These are phyloP conservation scores for Paracyclopina nana DNA, from an alignment of 1,140 invertebrate genomes.

Conservation along the genomic window DNA sequence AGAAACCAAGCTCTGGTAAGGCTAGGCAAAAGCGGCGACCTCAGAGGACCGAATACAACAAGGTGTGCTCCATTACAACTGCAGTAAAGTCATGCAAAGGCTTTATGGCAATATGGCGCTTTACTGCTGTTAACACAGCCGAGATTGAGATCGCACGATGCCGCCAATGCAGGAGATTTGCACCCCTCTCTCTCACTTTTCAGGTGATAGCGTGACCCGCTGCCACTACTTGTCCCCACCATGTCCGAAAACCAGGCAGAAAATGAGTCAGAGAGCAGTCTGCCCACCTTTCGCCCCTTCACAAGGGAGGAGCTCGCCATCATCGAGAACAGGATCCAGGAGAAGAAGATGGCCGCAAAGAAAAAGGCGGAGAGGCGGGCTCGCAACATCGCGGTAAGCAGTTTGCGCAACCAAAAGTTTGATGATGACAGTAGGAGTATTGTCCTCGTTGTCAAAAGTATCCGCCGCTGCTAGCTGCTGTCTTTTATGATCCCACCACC, in stretches of 20 bases:
- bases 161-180: not conserved
- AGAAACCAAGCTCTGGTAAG: no score
- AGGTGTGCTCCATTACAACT: not conserved
- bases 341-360: conserved; percentile 12
- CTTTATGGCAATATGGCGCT: not conserved
- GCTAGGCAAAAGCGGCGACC: no score
- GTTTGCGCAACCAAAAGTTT: not conserved
- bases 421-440: not conserved
- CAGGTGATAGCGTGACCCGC: no score
- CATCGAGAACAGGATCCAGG: conserved; percentile 12
- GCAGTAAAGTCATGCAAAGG: not conserved
- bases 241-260: conserved; percentile 9
- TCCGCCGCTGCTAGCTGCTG: no score
- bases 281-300: conserved; percentile 14
- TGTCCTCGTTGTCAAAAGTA: no score
- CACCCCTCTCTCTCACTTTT: not conserved
- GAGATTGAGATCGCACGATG: not conserved
- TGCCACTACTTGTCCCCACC: not conserved
- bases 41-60: no score
- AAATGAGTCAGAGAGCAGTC: not conserved
- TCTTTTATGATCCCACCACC: no score
- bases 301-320: conserved; percentile 13
- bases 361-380: conserved; percentile 8
- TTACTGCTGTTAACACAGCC: not conserved
- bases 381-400: conserved; percentile 12